Evolutionary conservation across 2,113 vertebrate species (phyloP).

Genomic region (Pelobates fuscus): DNA sequence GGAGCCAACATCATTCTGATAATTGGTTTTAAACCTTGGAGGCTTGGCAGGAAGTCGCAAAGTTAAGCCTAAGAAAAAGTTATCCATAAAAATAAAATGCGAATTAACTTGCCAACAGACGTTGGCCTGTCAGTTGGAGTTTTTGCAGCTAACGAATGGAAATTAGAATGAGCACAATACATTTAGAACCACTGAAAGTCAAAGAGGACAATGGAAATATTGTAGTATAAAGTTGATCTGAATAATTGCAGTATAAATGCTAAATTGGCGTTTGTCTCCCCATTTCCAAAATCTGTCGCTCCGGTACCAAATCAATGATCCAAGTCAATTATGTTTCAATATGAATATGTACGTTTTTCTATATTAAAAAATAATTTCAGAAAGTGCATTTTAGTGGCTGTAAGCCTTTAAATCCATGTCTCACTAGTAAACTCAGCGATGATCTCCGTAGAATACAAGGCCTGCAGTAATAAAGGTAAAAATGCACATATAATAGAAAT

Average conservation of each 20-base stretch:
- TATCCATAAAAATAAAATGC: constrained; percentile 31
- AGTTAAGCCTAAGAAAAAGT: constrained; percentile 40
- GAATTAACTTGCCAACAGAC: constrained; percentile 36
- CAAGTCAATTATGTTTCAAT: no score
- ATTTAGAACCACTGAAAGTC: constrained; percentile 36
- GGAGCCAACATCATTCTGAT: constrained; percentile 32
- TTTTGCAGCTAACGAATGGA: constrained; percentile 28
- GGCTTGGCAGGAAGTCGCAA: constrained; percentile 39
- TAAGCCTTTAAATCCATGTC: no score
- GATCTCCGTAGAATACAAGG: no score
- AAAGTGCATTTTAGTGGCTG: no score
- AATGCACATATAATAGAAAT: no score
- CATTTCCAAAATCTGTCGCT: neutral
- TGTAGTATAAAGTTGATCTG: constrained; percentile 11
- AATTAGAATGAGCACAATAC: constrained; percentile 30
- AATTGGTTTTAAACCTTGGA: constrained; percentile 45
- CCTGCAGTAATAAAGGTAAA: no score
- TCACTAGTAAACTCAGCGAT: no score
- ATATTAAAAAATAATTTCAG: no score
- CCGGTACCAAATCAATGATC: no score
- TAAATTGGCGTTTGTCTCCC: neutral
- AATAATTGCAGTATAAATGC: neutral
- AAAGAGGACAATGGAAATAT: constrained; percentile 9
- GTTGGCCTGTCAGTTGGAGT: constrained; percentile 31
- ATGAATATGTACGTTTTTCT: no score